phyloP scores from a whole-genome alignment of 2,888 invertebrate genomes.

The Laspeyria flexula region DNA sequence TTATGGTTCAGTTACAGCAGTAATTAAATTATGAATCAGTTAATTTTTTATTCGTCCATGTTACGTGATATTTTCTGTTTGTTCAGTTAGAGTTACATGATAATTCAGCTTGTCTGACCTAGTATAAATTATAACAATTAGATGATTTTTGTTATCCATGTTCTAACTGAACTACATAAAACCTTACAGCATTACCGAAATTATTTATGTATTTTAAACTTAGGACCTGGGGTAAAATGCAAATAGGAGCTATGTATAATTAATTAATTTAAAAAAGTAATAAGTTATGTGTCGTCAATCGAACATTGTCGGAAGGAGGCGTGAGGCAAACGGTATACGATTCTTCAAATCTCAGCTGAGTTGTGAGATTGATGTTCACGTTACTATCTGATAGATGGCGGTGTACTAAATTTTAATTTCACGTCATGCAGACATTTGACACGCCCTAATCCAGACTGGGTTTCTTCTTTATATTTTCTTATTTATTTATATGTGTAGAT shows the following conservation, averaged over 20 bases:
- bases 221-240: background rate
- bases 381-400: constrained; percentile 6
- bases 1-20: background rate
- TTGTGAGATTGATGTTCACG: constrained; percentile 1
- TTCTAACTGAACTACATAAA: too few relatives aligned
- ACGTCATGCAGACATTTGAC: background rate
- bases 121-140: too few relatives aligned
- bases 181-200: background rate
- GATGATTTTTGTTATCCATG: too few relatives aligned
- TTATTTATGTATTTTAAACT: background rate
- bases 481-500: constrained; percentile 17
- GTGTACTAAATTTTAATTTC: constrained; percentile 6
- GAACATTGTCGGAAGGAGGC: background rate
- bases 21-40: background rate
- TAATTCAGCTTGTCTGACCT: too few relatives aligned
- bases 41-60: background rate
- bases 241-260: constrained; percentile 8
- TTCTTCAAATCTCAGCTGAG: background rate
- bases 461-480: constrained; percentile 9
- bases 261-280: background rate
- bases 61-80: background rate
- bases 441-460: constrained; percentile 5
- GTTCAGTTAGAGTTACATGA: background rate
- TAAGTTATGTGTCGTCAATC: background rate
- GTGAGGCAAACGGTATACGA: background rate